Evolutionary conservation across 2,888 invertebrate species (phyloP), one percentile per base, ranked within the genome.

Genomic region (Nebria salina): DNA sequence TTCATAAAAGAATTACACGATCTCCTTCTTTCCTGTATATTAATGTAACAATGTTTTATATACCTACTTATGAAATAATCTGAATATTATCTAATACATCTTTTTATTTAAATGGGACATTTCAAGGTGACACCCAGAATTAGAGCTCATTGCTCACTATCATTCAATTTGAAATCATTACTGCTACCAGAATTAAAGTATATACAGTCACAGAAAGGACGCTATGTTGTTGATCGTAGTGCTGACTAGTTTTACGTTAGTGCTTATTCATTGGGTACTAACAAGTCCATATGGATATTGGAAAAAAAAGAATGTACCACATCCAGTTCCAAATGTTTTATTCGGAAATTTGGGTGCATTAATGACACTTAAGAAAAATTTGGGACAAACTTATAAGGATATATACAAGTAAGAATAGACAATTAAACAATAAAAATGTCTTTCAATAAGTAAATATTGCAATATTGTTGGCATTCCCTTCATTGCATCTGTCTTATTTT

Each of bases 291-390:
- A 86, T 72, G 83, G 85, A 41, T 88, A 87, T 82, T 90, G 90
- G 90, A 86, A 86, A 42, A 86, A 86, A 66, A 86, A 86, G 0
- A 86, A 86, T 0, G 86, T 90, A 0, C 86, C 86, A 0, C 88
- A 88, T 11, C 89, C 89, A 0, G 83, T 84, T 75, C 90, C 90
- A 0, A 82, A 75, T 4, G 68, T 86, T 0, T 81, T 88, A 0
- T 85, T 87, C 5, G 90, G 90, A 0, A 90, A 87, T 81, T 84
- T 88, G 42, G 87, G 87, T 1, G 84, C 84, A 54, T 79, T 86
- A 82, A 83, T 86, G 8, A 84, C 84, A 0, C 82, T 86, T 82
- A 87, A 86, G 76, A 84, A 85, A n/a, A 86, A 87, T 75, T 75
- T 86, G 1, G 83, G 85, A 9, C 87, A 88, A 80, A 88, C 89